A percentile compares a stretch with the other conserved stretches of the same genome.
Evolutionary conservation across 2,888 invertebrate genomes (phyloP).

Genomic region (Leucophora obtusa): DNA sequence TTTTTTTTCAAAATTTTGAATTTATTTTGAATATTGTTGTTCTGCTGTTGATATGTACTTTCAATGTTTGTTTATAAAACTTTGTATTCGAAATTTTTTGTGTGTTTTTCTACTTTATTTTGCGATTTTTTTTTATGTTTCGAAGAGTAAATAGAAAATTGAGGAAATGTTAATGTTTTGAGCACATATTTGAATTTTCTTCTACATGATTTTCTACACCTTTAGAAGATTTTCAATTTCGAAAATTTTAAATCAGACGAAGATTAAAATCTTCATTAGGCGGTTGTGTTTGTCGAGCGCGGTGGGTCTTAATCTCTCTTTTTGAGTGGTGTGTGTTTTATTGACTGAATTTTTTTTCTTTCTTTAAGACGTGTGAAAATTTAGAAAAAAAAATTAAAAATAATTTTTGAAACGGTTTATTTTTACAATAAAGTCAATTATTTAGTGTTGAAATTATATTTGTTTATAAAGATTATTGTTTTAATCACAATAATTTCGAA

Average conservation of each 20-base stretch:
- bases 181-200: neutral
- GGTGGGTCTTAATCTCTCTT: slow-evolving; percentile 51
- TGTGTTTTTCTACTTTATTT: neutral
- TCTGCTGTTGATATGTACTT: slow-evolving; percentile 23
- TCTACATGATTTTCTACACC: slow-evolving; percentile 41
- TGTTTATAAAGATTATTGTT: no score
- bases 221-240: slow-evolving; percentile 62
- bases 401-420: slow-evolving; percentile 35
- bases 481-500: slow-evolving; percentile 9
- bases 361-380: slow-evolving; percentile 48
- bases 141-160: slow-evolving; percentile 46
- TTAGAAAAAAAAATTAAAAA: slow-evolving; percentile 33
- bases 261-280: slow-evolving; percentile 78
- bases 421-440: slow-evolving; percentile 57
- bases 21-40: slow-evolving; percentile 19
- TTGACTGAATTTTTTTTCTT: slow-evolving; percentile 3
- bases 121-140: slow-evolving; percentile 2
- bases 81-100: slow-evolving; percentile 32
- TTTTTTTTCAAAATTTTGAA: neutral
- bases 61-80: slow-evolving; percentile 58
- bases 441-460: slow-evolving; percentile 25
- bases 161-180: slow-evolving; percentile 20
- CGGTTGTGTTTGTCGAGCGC: slow-evolving; percentile 74
- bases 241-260: slow-evolving; percentile 71
- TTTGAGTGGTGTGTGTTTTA: slow-evolving; percentile 49